Conservation (phyloP, 1,140 invertebrate species). For the Ectropis grisescens region DNA sequence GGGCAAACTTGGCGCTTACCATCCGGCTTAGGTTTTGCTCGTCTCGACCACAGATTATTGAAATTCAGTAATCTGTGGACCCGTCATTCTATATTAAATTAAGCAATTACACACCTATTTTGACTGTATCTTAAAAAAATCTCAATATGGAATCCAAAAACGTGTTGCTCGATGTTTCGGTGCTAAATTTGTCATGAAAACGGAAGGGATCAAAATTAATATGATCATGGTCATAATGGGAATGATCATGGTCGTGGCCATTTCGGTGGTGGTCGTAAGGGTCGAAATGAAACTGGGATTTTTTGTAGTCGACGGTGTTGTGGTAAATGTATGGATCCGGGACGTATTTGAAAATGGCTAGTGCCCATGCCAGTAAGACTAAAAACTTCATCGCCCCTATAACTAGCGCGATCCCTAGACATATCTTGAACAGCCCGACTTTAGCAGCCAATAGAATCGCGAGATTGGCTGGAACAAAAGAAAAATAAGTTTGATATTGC, state of each 20-base stretch:
- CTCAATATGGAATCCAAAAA: too few relatives aligned
- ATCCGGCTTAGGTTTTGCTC: too few relatives aligned
- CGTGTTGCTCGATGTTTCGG: too few relatives aligned
- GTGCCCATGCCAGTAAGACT: constrained; percentile 42
- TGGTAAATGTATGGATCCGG: constrained; percentile 24
- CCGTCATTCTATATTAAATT: too few relatives aligned
- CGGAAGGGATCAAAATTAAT: too few relatives aligned
- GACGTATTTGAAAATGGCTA: constrained; percentile 36
- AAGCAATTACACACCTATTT: too few relatives aligned
- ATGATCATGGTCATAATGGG: too few relatives aligned
- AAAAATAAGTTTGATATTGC: constrained; percentile 8
- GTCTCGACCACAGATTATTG: too few relatives aligned
- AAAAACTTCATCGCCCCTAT: constrained; percentile 32
- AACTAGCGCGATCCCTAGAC: constrained; percentile 36
- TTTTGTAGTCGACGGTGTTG: neutral
- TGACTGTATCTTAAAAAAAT: too few relatives aligned
- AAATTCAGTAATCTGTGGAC: too few relatives aligned
- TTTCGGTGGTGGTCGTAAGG: neutral
- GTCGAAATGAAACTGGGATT: neutral
- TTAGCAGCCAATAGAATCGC: constrained; percentile 36
- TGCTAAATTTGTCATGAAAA: too few relatives aligned
- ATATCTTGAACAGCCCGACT: constrained; percentile 42
- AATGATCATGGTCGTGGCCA: neutral
- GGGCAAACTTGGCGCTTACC: too few relatives aligned
- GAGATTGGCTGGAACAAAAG: constrained; percentile 49